A percentile compares a stretch with the other conserved stretches of the same genome.
Conservation (phyloP, 2,797 vertebrate genomes). For the Peromyscus melanophrys region DNA sequence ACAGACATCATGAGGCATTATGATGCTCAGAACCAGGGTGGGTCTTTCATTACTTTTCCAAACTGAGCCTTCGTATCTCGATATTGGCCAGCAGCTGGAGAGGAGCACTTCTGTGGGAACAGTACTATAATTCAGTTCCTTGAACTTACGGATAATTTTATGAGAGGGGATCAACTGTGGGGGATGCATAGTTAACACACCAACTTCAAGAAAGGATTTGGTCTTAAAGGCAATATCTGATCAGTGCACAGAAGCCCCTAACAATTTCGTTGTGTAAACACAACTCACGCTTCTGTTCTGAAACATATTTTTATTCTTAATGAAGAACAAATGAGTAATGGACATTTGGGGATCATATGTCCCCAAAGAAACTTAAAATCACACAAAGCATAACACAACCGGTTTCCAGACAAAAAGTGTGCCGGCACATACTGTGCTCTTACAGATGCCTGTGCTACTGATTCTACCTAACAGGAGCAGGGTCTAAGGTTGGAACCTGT, state of each 20-base stretch:
- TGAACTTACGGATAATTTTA: neutral
- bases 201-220: neutral
- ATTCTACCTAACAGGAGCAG: neutral
- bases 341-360: neutral
- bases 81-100: neutral
- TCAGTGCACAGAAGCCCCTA: neutral
- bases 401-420: neutral
- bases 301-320: neutral
- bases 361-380: conserved; percentile 49
- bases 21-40: neutral
- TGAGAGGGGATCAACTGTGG: neutral
- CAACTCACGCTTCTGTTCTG: neutral
- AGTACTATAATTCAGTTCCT: neutral
- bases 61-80: neutral
- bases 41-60: neutral
- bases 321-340: conserved; percentile 10
- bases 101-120: neutral
- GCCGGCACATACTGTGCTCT: neutral
- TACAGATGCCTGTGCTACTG: too few relatives aligned
- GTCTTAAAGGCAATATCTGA: neutral
- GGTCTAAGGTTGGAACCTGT: neutral
- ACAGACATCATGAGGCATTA: neutral
- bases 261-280: neutral
- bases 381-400: neutral
- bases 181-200: neutral